Conservation (phyloP, 2,113 vertebrate species). For the Galbula dea region DNA sequence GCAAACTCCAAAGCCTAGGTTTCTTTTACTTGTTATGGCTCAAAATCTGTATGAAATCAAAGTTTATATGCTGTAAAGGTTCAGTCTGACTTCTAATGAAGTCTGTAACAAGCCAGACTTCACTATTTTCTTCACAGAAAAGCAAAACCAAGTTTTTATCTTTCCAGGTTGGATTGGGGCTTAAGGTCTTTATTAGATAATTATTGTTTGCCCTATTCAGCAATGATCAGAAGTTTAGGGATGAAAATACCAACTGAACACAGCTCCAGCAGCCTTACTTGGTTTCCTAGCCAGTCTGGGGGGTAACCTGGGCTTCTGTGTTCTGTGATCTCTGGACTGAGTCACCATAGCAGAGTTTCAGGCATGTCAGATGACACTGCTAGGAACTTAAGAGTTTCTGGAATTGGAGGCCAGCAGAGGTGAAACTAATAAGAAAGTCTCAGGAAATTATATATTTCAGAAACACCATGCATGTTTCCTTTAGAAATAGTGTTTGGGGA, state of each 20-base stretch:
- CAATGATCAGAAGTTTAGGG: background rate
- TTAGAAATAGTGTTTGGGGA: slow-evolving; percentile 11
- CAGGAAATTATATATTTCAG: slow-evolving; percentile 56
- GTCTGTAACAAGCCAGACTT: background rate
- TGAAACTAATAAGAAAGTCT: slow-evolving; percentile 53
- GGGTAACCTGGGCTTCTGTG: background rate
- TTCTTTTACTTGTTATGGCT: background rate
- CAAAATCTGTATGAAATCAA: background rate
- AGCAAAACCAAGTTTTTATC: slow-evolving; percentile 3
- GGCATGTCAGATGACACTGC: background rate
- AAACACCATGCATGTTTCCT: slow-evolving; percentile 33
- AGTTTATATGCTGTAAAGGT: background rate
- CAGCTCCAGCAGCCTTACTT: background rate
- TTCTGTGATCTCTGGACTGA: background rate
- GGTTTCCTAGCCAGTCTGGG: background rate
- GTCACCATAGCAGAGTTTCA: background rate
- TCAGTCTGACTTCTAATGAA: background rate
- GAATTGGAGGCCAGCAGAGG: slow-evolving; percentile 39
- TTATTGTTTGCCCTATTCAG: background rate
- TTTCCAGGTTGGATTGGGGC: background rate
- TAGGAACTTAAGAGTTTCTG: background rate
- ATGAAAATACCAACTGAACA: background rate
- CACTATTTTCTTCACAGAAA: background rate
- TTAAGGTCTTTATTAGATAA: slow-evolving; percentile 1
- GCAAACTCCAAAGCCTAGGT: background rate